These are phyloP conservation scores for Epistrophella euchroma DNA, from an alignment of 2,888 invertebrate species.

Conservation along the genomic window DNA sequence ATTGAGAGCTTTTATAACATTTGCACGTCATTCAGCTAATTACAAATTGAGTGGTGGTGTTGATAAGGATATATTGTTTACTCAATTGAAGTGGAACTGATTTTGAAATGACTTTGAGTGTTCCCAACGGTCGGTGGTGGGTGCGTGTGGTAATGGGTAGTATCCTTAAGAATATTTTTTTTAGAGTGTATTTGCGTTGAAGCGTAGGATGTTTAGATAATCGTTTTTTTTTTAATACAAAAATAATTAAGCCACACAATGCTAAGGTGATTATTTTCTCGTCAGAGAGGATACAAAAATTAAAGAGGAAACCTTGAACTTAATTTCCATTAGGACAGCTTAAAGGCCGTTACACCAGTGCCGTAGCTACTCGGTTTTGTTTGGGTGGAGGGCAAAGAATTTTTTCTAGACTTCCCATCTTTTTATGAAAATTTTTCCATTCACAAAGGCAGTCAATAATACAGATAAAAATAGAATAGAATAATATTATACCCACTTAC, in stretches of 20 bases:
- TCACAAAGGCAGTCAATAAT: too few relatives aligned
- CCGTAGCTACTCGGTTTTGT: too few relatives aligned
- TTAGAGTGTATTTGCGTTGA: not conserved
- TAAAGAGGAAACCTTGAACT: not conserved
- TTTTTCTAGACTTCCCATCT: too few relatives aligned
- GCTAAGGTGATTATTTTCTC: not conserved
- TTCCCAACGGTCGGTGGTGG: not conserved
- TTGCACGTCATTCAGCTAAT: constrained; percentile 21
- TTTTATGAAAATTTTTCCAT: too few relatives aligned
- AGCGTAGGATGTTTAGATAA: not conserved
- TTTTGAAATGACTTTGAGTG: constrained; percentile 22
- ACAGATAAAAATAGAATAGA: too few relatives aligned
- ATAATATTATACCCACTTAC: too few relatives aligned
- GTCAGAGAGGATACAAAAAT: not conserved
- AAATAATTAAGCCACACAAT: not conserved
- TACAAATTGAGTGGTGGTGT: constrained; percentile 17
- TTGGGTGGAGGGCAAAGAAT: too few relatives aligned
- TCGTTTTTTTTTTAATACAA: not conserved
- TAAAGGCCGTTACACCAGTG: too few relatives aligned
- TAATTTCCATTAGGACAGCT: too few relatives aligned
- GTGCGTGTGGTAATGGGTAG: not conserved
- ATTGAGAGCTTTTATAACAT: constrained; percentile 15
- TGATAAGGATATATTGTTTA: constrained; percentile 23
- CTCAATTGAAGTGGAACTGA: constrained; percentile 17
- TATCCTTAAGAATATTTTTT: not conserved